Percentiles rank a stretch among this genome's conserved stretches.
These are phyloP conservation scores for Nysson spinosus DNA, from an alignment of 2,888 invertebrate genomes.

Conservation along the genomic window DNA sequence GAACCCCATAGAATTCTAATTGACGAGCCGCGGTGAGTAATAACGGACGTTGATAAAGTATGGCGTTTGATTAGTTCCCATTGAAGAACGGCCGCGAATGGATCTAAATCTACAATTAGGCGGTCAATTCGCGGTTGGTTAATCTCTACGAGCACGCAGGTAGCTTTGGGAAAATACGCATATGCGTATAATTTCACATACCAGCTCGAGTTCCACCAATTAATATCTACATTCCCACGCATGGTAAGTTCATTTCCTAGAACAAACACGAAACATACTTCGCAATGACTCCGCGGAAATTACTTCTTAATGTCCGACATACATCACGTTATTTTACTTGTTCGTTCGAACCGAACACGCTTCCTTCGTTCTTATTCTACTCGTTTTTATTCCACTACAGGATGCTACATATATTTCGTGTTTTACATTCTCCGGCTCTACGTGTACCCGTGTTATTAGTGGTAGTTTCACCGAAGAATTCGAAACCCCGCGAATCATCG, in stretches of 20 bases:
- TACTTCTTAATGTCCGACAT: conserved; percentile 38
- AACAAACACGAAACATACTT: conserved; percentile 49
- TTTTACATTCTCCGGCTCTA: too few relatives aligned
- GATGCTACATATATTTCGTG: too few relatives aligned
- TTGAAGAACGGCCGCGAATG: conserved; percentile 26
- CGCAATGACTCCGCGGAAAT: too few relatives aligned
- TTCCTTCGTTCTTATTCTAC: too few relatives aligned
- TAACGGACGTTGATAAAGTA: too few relatives aligned
- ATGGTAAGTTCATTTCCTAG: conserved; percentile 31
- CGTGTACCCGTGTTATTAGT: too few relatives aligned
- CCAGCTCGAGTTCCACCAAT: conserved; percentile 32
- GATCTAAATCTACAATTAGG: conserved; percentile 13
- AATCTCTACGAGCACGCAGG: background rate
- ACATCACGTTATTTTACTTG: too few relatives aligned
- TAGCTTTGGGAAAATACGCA: background rate
- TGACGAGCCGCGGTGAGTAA: too few relatives aligned
- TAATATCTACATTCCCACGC: conserved; percentile 38
- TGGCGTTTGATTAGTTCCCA: conserved; percentile 17
- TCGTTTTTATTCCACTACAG: too few relatives aligned
- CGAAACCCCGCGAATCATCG: too few relatives aligned
- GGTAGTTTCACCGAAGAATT: too few relatives aligned
- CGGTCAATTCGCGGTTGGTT: conserved; percentile 3
- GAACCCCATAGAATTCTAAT: conserved; percentile 15
- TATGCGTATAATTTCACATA: conserved; percentile 31
- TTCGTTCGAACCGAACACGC: too few relatives aligned